Conservation (phyloP, 53 echinoderm and acorn worm species). For the Mesocentrotus franciscanus region DNA sequence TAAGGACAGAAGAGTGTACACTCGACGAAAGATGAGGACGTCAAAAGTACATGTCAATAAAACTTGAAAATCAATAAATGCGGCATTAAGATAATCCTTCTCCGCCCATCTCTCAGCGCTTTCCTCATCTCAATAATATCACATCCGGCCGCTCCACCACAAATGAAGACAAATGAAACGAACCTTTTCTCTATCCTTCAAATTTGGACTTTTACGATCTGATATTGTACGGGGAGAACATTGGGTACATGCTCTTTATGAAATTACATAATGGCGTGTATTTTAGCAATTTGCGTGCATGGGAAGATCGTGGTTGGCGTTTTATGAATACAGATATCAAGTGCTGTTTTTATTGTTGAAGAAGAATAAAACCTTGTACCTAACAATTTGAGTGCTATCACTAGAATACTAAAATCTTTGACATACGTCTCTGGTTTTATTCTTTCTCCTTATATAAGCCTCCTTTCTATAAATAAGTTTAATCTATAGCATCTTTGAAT, state of each 20-base stretch:
- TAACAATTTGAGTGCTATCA: conserved; percentile 5
- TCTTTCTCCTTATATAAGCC: neutral
- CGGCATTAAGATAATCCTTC: conserved; percentile 3
- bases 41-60: conserved; percentile 27
- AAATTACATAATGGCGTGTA: conserved; percentile 12
- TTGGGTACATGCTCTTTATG: conserved; percentile 1
- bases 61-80: conserved; percentile 16
- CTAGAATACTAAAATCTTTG: neutral
- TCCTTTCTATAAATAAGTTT: neutral
- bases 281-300: conserved; percentile 21
- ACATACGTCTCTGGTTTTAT: conserved; percentile 5
- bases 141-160: neutral
- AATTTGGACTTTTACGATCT: neutral
- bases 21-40: neutral
- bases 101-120: conserved; percentile 16
- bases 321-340: neutral
- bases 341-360: neutral
- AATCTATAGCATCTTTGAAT: neutral
- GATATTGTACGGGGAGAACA: neutral
- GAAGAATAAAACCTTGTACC: conserved; percentile 5
- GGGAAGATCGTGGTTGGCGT: neutral
- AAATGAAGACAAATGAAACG: conserved; percentile 11
- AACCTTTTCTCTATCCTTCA: neutral
- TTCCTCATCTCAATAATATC: conserved; percentile 5
- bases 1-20: neutral